Base-by-base conservation (phyloP, 2,888 invertebrate genomes). In the Diarsia dahlii region DNA sequence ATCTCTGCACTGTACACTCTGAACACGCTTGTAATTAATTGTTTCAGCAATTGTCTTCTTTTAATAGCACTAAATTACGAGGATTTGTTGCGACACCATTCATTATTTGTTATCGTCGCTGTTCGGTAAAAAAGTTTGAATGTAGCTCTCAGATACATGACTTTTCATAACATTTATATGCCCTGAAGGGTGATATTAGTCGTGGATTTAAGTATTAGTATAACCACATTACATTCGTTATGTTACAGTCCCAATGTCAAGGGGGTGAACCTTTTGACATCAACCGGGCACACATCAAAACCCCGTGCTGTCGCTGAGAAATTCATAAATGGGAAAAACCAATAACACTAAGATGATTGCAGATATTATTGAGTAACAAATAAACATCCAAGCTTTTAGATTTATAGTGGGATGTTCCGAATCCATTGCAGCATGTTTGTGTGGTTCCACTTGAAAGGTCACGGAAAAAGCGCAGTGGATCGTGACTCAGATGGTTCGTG, bases 11-110 rank as follows among this genome's bases (percentile, higher is more conserved):
- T 62, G 20, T 63, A 71, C 45, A 60, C 66, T 48, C 50, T n/a
- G 62, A 62, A 64, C 52, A 81, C 67, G 48, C 62, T 74, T 62
- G 78, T 85, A 83, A 82, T 82, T 73, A 82, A 71, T 85, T 72
- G 82, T 73, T 81, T 62, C 58, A 74, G 58, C 73, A 71, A 83
- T 83, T 81, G 63, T 83, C 68, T 85, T 68, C 77, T 78, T 68
- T 71, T 78, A 78, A 82, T 82, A 71, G n/a, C n/a, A n/a, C n/a
- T n/a, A n/a, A n/a, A n/a, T n/a, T n/a, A n/a, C n/a, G n/a, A 71
- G n/a, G 65, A 70, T 76, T 82, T 71, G 52, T 78, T 81, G 68
- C 58, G n/a, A 65, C 64, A 48, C 20, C 34, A 23, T 52, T 54
- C 56, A 62, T 39, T 65, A 67, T 67, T 66, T 67, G 34, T 54